Percentiles rank a stretch among this genome's conserved stretches.
phyloP scores from a whole-genome alignment of 2,888 invertebrate genomes.

The Patella depressa region DNA sequence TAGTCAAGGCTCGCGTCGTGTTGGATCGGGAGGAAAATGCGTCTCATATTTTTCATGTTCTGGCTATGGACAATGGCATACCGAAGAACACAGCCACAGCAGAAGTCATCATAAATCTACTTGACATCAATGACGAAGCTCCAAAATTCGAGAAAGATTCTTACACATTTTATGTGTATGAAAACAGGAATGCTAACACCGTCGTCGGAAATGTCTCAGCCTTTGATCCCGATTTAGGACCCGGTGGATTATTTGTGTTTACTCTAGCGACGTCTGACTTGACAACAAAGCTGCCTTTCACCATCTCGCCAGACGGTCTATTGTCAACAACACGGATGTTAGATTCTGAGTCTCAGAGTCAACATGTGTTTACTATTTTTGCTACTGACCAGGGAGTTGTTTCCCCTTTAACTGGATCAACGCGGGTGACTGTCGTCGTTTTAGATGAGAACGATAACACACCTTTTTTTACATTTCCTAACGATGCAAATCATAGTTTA shows the following conservation, averaged over 20 bases:
- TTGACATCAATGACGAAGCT: conserved; percentile 56
- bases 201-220: conserved; percentile 50
- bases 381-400: conserved; percentile 57
- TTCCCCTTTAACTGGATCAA: conserved; percentile 45
- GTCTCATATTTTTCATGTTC: conserved; percentile 50
- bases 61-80: conserved; percentile 53
- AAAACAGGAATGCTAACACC: conserved; percentile 43
- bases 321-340: conserved; percentile 46
- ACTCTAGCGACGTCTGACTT: conserved; percentile 28
- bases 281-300: conserved; percentile 43
- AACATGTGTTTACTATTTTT: conserved; percentile 52
- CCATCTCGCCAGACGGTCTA: conserved; percentile 50
- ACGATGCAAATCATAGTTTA: conserved; percentile 47
- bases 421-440: conserved; percentile 41
- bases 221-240: conserved; percentile 48
- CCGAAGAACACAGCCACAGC: conserved; percentile 49
- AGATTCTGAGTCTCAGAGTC: conserved; percentile 52
- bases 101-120: conserved; percentile 46
- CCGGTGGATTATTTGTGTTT: conserved; percentile 48
- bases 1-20: conserved; percentile 45
- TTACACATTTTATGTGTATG: conserved; percentile 51
- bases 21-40: conserved; percentile 54
- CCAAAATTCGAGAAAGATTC: conserved; percentile 49
- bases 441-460: conserved; percentile 54
- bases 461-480: conserved; percentile 56